phyloP scores from a whole-genome alignment of 2,113 vertebrate genomes.

The Galeopterus variegatus region DNA sequence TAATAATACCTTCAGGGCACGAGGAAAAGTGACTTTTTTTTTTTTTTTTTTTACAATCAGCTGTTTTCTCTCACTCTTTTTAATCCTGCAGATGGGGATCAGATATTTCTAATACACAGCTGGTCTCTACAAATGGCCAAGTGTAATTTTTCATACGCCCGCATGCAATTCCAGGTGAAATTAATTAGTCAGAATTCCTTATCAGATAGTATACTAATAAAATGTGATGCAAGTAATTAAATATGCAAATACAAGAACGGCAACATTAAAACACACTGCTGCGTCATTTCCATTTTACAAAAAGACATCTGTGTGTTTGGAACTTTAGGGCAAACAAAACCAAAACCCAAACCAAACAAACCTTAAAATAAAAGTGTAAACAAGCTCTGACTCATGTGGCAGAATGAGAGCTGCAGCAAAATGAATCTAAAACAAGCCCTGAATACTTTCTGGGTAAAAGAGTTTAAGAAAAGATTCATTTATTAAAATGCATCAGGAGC shows the following conservation, averaged over 20 bases:
- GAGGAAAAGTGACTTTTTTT: slow-evolving; percentile 71
- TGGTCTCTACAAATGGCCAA: slow-evolving; percentile 86
- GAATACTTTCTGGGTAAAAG: slow-evolving; percentile 78
- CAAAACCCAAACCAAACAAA: slow-evolving; percentile 63
- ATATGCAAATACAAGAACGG: slow-evolving; percentile 85
- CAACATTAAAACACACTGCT: slow-evolving; percentile 81
- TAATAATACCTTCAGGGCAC: slow-evolving; percentile 85
- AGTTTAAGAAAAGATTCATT: not conserved
- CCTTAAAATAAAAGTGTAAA: slow-evolving; percentile 81
- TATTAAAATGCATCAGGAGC: not conserved
- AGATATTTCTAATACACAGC: slow-evolving; percentile 87
- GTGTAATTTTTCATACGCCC: slow-evolving; percentile 82
- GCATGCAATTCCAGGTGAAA: slow-evolving; percentile 88
- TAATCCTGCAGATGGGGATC: slow-evolving; percentile 83
- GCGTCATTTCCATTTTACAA: slow-evolving; percentile 83
- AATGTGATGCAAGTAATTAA: slow-evolving; percentile 87
- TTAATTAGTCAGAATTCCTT: slow-evolving; percentile 87
- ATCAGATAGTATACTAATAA: slow-evolving; percentile 86
- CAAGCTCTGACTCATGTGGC: slow-evolving; percentile 61
- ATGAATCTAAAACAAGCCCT: slow-evolving; percentile 70
- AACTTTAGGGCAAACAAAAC: slow-evolving; percentile 71
- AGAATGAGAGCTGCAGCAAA: slow-evolving; percentile 83
- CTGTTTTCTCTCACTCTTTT: slow-evolving; percentile 83
- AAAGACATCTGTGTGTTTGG: slow-evolving; percentile 86
- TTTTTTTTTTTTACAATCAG: slow-evolving; percentile 85